Percentiles rank a stretch among this genome's conserved stretches.
These are phyloP conservation scores for Epinephelus coioides DNA, from an alignment of 2,797 vertebrate genomes.

Conservation along the genomic window DNA sequence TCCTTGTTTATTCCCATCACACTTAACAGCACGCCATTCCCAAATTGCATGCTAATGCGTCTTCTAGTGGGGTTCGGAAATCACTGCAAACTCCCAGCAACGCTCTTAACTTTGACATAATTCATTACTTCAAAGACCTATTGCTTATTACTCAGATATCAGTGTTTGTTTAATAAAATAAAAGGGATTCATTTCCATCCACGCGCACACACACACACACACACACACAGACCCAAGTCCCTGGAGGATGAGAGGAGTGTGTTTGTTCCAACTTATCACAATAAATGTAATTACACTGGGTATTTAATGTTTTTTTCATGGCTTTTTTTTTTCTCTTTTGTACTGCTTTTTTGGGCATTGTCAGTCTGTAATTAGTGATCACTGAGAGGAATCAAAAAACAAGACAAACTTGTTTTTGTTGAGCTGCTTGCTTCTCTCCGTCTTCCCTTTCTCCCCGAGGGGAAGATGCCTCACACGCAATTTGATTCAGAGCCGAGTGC, in stretches of 20 bases:
- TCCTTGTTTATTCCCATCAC: conserved; percentile 16
- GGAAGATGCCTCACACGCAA: conserved; percentile 60
- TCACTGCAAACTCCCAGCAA: conserved; percentile 18
- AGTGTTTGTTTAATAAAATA: conserved; percentile 59
- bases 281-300: conserved; percentile 77
- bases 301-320: conserved; percentile 67
- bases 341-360: conserved; percentile 53
- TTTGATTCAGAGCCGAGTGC: conserved; percentile 58
- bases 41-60: conserved; percentile 8
- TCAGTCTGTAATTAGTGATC: conserved; percentile 84
- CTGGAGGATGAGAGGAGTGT: conserved; percentile 44
- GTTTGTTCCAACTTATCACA: conserved; percentile 70
- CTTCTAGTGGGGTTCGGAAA: conserved; percentile 23
- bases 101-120: conserved; percentile 36
- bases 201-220: conserved; percentile 24
- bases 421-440: conserved; percentile 35
- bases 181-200: conserved; percentile 57
- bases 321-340: conserved; percentile 49
- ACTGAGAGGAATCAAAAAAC: conserved; percentile 72
- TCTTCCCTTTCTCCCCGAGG: conserved; percentile 61
- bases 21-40: not conserved
- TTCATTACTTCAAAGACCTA: conserved; percentile 50
- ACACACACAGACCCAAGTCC: conserved; percentile 36
- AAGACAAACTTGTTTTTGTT: conserved; percentile 78
- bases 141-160: conserved; percentile 38